A percentile compares a stretch with the other conserved stretches of the same genome.
Conservation (phyloP, 2,888 invertebrate genomes). For the Augiades crinisus region DNA sequence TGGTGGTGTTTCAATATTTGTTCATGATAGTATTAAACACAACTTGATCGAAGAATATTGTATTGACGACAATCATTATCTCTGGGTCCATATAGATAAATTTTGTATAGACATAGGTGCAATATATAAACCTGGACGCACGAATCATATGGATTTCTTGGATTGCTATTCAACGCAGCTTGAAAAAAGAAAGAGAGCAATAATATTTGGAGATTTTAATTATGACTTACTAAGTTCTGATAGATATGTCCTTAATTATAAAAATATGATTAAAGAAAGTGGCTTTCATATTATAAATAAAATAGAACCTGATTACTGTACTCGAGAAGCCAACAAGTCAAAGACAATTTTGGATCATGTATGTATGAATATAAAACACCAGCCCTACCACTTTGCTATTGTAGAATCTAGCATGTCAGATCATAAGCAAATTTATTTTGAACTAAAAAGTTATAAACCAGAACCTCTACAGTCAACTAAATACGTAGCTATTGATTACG, state of each 20-base stretch:
- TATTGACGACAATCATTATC: slow-evolving; percentile 30
- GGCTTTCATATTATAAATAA: slow-evolving; percentile 26
- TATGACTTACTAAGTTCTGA: slow-evolving; percentile 11
- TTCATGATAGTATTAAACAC: slow-evolving; percentile 32
- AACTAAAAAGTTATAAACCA: slow-evolving; percentile 5
- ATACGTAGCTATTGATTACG: slow-evolving; percentile 28
- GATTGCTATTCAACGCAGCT: slow-evolving; percentile 17
- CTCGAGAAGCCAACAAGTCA: slow-evolving; percentile 21
- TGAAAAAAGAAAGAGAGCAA: slow-evolving; percentile 13
- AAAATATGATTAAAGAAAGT: slow-evolving; percentile 16
- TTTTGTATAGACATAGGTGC: slow-evolving; percentile 29
- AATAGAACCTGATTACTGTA: slow-evolving; percentile 24
- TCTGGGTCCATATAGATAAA: slow-evolving; percentile 30
- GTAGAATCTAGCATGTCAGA: slow-evolving; percentile 31
- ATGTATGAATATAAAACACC: background rate
- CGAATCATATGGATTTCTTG: slow-evolving; percentile 20
- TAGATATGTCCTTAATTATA: slow-evolving; percentile 10
- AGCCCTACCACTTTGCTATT: slow-evolving; percentile 16
- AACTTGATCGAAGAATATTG: slow-evolving; percentile 27
- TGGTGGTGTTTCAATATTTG: slow-evolving; percentile 36
- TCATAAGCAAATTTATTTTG: slow-evolving; percentile 31
- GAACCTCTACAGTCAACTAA: background rate
- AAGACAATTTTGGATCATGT: slow-evolving; percentile 29
- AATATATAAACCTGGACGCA: slow-evolving; percentile 27
- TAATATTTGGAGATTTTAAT: slow-evolving; percentile 26